Base-by-base conservation (phyloP, 1,140 invertebrate species). In the Zaprionus vittiger region DNA sequence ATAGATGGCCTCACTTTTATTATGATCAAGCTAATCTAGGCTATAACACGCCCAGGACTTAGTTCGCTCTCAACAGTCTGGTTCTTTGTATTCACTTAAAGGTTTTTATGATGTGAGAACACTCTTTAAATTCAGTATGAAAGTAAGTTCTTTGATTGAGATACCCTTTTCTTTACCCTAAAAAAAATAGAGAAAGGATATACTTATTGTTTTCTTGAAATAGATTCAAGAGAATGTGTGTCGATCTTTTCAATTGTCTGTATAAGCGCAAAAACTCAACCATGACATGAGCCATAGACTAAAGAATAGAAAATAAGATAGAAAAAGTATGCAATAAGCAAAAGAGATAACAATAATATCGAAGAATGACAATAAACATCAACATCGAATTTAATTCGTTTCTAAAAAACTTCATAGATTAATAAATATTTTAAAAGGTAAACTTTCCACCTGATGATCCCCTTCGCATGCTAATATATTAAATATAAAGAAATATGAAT, bases 1-100 rank as follows among this genome's bases (percentile, higher is more conserved):
- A 52, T 52, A 24, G 47, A 52, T 52, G 20, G 47, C 4, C 47
- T 22, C 22, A 11, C 1, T 52, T 52, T 52, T 52, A 24, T 52
- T 20, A 52, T 52, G 47, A 52, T 52, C 17, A 52, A 52, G 20
- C 20, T 52, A 52, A 52, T 52, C 47, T 14, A 14, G 20, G 47
- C 17, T 49, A 4, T 49, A 49, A 22, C 20, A 14, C 47, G 47
- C 47, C 11, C 17, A 52, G 11, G n/a, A 47, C 41, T 44, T n/a
- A n/a, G 12, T 4, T 11, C 47, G 6, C 0, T n/a, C 47, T 24
- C 11, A 52, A 20, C 47, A 14, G 11, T 24, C 41, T 17, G 7
- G 41, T n/a, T 47, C n/a, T 52, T 9, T 22, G 12, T 17, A 24
- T 24, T 24, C 5, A 52, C 9, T 17, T 4, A 47, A 7, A n/a